Evolutionary conservation across 2,113 vertebrate genomes (phyloP), one percentile per base, ranked within the genome.

Genomic region (Lasiurus borealis): DNA sequence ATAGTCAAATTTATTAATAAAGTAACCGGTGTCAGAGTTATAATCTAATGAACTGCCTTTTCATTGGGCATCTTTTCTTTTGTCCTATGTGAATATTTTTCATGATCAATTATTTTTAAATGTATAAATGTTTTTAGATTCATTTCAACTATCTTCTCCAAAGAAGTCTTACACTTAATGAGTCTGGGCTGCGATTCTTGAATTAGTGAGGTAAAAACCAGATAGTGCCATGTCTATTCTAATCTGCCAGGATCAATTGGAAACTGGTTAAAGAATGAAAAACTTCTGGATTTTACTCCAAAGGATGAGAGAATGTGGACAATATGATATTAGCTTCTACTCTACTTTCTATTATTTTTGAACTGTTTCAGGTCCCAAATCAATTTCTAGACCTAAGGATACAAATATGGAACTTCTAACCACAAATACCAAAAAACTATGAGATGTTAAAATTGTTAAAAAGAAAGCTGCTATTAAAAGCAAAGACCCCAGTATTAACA

Each of bases 41-140:
- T 66, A 85, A 83, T 78, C 34, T 94, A 88, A 91, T 69, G 66
- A 69, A 19, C 8, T n/a, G 19, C 11, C 11, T 18, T 72, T 84
- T 96, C 23, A 6, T 15, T 59, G 6, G 44, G 8, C n/a, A 92
- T 40, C 25, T 93, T 88, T 64, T 44, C 75, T 76, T 71, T 71
- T 85, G 29, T 75, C 31, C 31, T 76, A 82, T 68, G 11, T 68
- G 11, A n/a, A 62, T 80, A 83, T 62, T 87, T 69, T 12, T 34
- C 50, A 93, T 19, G 4, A 68, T 59, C 23, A 69, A 4, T 81
- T 85, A 85, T 76, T 95, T 93, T 76, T 46, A 96, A 95, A 85
- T 25, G 5, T 72, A 2, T 66, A 81, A 75, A 88, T 72, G 1
- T 72, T 85, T 93, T 89, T 34, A 66, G 5, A 88, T 40, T 14